Evolutionary conservation across 1,140 invertebrate species (phyloP).

Genomic region (Pomacea maculata): DNA sequence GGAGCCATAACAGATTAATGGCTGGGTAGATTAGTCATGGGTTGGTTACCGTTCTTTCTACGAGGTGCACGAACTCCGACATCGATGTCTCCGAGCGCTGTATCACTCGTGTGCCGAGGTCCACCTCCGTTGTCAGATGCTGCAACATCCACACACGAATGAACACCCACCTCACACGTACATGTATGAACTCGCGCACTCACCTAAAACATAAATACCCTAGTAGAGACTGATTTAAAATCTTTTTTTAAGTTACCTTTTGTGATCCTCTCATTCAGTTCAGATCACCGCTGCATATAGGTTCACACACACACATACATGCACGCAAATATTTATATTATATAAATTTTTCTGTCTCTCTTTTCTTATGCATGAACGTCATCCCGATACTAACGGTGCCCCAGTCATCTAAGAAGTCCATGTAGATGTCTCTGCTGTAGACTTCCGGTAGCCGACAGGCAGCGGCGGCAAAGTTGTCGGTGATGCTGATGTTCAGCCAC

Average conservation of each 20-base stretch:
- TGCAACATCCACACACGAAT: not conserved
- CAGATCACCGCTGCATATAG: no score
- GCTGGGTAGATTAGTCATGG: no score
- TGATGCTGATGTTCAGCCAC: conserved; percentile 32
- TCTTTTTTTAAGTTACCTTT: no score
- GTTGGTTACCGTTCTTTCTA: conserved; percentile 27
- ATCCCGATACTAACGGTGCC: conserved; percentile 30
- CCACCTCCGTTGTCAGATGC: conserved; percentile 35
- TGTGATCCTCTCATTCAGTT: no score
- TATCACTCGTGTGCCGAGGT: conserved; percentile 36
- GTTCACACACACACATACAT: no score
- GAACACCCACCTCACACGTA: not conserved
- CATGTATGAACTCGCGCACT: not conserved
- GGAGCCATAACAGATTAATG: no score
- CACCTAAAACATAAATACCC: not conserved
- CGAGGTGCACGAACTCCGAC: conserved; percentile 36
- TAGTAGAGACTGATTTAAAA: no score
- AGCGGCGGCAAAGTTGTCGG: conserved; percentile 34
- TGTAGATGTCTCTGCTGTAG: conserved; percentile 31
- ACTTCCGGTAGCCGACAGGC: conserved; percentile 29
- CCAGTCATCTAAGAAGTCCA: conserved; percentile 40
- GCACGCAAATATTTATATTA: no score
- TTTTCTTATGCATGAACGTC: not conserved
- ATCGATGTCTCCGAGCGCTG: conserved; percentile 27
- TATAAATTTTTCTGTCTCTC: no score